Evolutionary conservation across 2,888 invertebrate species (phyloP).

Genomic region (Hipparchia semele): DNA sequence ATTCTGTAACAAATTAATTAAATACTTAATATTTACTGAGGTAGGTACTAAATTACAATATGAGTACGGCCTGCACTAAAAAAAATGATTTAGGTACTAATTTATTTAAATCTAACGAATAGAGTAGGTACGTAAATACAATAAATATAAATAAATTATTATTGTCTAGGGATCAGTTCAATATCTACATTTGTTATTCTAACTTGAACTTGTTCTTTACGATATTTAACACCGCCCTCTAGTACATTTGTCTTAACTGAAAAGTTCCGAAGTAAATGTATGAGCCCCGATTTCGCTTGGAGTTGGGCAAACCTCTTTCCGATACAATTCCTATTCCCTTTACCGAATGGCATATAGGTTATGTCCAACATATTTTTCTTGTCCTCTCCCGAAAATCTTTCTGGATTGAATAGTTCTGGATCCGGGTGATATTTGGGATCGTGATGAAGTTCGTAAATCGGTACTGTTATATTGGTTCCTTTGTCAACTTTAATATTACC

Average conservation of each 20-base stretch:
- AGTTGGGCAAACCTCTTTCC: constrained; percentile 60
- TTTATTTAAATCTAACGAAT: no score
- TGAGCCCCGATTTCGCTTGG: constrained; percentile 49
- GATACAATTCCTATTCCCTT: constrained; percentile 69
- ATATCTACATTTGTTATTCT: constrained; percentile 53
- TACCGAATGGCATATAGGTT: constrained; percentile 71
- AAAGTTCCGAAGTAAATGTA: constrained; percentile 43
- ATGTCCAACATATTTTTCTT: constrained; percentile 50
- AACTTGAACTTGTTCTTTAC: constrained; percentile 52
- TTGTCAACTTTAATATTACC: constrained; percentile 61
- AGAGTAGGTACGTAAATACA: no score
- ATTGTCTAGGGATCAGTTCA: constrained; percentile 42
- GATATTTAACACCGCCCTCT: constrained; percentile 37
- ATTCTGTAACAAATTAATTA: not conserved
- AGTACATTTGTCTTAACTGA: constrained; percentile 36
- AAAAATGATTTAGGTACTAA: no score
- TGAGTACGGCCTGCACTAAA: no score
- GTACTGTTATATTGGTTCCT: constrained; percentile 56
- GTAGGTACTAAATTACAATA: no score
- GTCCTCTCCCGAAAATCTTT: constrained; percentile 54
- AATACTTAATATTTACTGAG: no score
- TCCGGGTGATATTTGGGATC: constrained; percentile 69
- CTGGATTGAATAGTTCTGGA: constrained; percentile 72
- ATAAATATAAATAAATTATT: not conserved
- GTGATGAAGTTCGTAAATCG: constrained; percentile 63